Base-by-base conservation (phyloP, 2,113 vertebrate genomes). In the Fukomys damarensis region DNA sequence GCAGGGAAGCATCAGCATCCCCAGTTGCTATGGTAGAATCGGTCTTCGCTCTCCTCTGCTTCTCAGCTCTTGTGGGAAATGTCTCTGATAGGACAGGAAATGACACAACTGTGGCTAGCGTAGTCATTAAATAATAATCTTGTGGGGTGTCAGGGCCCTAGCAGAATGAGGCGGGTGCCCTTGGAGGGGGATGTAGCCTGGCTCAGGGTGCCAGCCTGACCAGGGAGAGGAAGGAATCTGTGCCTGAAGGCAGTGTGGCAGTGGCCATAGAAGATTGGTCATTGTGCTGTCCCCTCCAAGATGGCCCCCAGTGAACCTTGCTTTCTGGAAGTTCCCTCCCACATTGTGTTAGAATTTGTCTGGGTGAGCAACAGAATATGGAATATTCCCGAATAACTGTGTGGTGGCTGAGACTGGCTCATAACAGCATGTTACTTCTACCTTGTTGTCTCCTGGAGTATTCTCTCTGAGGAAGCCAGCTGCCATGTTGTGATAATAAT, bases 231-330 rank as follows among this genome's bases (percentile, higher is more conserved):
- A 54, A 68, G 63, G 63, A 2, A 20, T 17, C 59, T 35, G 0
- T 35, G 12, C 9, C 35, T 35, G 7, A 0, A 54, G 46, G n/a
- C 38, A 17, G 61, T 12, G 28, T 3, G 11, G 54, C 0, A 2
- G 41, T 24, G 61, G 35, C 9, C 0, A 4, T 3, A 38, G 54
- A 22, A 52, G 43, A 12, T 5, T 10, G 43, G 32, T 19, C 11
- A 38, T 7, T 14, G 38, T 43, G 43, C 19, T 17, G 13, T 0
- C 0, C 26, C 28, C 41, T 65, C 46, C 49, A 70, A 76, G 83
- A 56, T 49, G 61, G 82, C 56, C 30, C 41, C 72, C 35, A 17
- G 0, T 10, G 24, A 2, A n/a, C 13, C 17, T 65, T 32, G 26
- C 38, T 8, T 38, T 32, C 68, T 35, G 63, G 32, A 30, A 41